A percentile compares a stretch with the other conserved stretches of the same genome.
Conservation (phyloP, 2,888 invertebrate species). For the Cantharis rufa region DNA sequence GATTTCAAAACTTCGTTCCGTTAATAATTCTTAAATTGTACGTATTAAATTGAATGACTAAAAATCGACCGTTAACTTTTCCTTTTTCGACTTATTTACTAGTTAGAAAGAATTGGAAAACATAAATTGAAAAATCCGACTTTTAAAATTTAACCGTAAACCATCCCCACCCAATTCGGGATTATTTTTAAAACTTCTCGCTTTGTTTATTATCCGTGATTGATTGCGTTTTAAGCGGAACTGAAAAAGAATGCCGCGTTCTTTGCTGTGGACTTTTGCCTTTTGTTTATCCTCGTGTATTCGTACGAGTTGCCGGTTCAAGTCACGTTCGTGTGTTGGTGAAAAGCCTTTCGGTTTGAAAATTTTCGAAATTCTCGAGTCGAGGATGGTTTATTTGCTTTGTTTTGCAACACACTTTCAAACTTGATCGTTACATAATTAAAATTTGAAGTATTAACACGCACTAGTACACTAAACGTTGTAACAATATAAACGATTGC, state of each 20-base stretch:
- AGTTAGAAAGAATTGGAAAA: slow-evolving; percentile 8
- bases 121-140: slow-evolving; percentile 4
- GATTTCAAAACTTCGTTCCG: slow-evolving; percentile 13
- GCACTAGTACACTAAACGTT: slow-evolving; percentile 31
- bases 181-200: not conserved
- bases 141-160: not conserved
- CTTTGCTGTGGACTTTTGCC: not conserved
- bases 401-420: slow-evolving; percentile 8
- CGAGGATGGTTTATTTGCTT: slow-evolving; percentile 5
- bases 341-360: not conserved
- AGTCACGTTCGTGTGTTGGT: not conserved
- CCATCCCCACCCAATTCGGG: not conserved
- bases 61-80: slow-evolving; percentile 18
- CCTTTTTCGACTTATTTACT: slow-evolving; percentile 13
- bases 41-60: slow-evolving; percentile 26
- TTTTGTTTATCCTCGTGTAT: not conserved
- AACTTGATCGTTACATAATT: slow-evolving; percentile 17
- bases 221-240: not conserved
- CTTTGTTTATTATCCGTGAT: not conserved
- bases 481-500: slow-evolving; percentile 33
- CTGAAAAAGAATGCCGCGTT: not conserved
- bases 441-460: slow-evolving; percentile 31
- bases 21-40: slow-evolving; percentile 1
- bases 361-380: not conserved
- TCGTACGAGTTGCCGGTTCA: not conserved